Base-by-base conservation (phyloP, 2,888 invertebrate species). In the Heliconius erato region DNA sequence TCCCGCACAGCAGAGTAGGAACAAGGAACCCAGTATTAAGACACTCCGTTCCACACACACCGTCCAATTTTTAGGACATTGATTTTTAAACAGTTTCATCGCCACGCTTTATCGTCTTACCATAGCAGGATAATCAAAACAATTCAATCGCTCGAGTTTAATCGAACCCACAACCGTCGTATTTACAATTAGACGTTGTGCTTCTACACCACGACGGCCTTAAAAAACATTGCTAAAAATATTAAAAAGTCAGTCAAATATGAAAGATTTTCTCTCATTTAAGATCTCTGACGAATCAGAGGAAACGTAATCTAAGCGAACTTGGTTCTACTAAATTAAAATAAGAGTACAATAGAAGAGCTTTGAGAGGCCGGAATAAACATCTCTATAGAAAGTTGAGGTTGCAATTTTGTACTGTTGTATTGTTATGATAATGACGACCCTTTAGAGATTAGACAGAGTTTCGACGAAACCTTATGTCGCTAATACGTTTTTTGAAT, bases 291-390 rank as follows among this genome's bases (percentile, higher is more conserved):
- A 80, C 69, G 76, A 80, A 80, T 76, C 68, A 54, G 40, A 40
- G 80, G 40, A 63, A 76, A 69, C 65, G 49, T 76, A 76, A 80
- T 80, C 76, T 76, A 54, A 76, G 59, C 54, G 80, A 59, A 68
- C 76, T 80, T 76, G 76, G 68, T 76, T 35, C 68, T 68, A 59
- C 76, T 74, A 80, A 76, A 80, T 80, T 80, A 80, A 80, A 80
- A 76, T 80, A 23, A 71, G 68, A 67, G 76, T 14, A 67, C 67
- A 80, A 76, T 74, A 35, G 32, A 69, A 14, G 40, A 76, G 76
- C 74, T 80, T 76, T 35, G 26, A 69, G 80, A 80, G 74, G 74
- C 32, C 12, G 35, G 32, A 63, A 76, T 76, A 76, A 76, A 59
- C 76, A 26, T 63, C 63, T 74, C 74, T 76, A 63, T 63, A 63